Evolutionary conservation across 92 coral and sea anemone genomes (phyloP).

Genomic region (Scolanthus callimorphus): DNA sequence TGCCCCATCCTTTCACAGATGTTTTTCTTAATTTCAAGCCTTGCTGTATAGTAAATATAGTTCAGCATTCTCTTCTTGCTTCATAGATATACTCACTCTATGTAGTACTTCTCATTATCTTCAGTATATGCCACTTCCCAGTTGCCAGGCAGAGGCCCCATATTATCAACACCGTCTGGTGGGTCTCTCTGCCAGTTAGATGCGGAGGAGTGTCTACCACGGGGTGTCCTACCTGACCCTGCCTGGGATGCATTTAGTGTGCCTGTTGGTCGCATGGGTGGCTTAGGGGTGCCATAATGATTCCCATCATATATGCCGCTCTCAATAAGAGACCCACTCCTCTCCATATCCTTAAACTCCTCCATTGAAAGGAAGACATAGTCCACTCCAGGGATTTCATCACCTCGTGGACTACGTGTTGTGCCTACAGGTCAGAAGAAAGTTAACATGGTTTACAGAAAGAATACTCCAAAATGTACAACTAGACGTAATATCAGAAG

Average conservation of each 20-base stretch:
- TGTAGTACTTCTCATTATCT: slow-evolving; percentile 83
- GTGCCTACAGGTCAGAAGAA: slow-evolving; percentile 54
- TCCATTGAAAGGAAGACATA: slow-evolving; percentile 79
- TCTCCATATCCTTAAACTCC: slow-evolving; percentile 69
- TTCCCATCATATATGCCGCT: slow-evolving; percentile 92
- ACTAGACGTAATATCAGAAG: too few relatives aligned
- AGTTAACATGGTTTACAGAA: too few relatives aligned
- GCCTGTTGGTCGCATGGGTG: slow-evolving; percentile 59
- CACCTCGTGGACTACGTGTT: slow-evolving; percentile 84
- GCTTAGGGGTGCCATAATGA: slow-evolving; percentile 97
- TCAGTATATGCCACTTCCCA: slow-evolving; percentile 97
- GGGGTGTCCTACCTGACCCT: not conserved
- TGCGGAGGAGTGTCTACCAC: not conserved
- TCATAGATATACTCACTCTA: slow-evolving; percentile 60
- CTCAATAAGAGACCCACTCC: slow-evolving; percentile 80
- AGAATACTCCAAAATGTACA: not conserved
- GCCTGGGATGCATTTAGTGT: slow-evolving; percentile 11
- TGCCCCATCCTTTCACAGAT: too few relatives aligned
- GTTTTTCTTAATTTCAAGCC: too few relatives aligned
- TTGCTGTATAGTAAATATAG: too few relatives aligned
- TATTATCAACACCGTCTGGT: slow-evolving; percentile 14
- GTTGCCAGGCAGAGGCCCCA: slow-evolving; percentile 83
- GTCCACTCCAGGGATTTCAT: slow-evolving; percentile 88
- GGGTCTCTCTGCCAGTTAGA: not conserved
- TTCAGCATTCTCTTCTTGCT: too few relatives aligned